Conservation (phyloP, 1,140 invertebrate genomes). For the Heliconius himera region DNA sequence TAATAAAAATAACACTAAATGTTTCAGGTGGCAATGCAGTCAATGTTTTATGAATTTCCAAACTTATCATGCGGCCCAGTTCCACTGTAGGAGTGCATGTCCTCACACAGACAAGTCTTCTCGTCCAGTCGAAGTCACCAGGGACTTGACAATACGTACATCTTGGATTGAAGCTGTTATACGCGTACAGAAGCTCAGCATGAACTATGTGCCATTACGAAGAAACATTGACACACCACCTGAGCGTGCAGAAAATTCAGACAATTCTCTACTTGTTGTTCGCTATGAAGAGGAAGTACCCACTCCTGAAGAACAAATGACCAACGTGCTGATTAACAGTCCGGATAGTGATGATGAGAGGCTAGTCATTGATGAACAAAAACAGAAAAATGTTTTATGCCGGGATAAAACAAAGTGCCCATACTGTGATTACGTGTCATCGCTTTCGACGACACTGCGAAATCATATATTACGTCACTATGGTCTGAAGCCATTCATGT, state of each 20-base stretch:
- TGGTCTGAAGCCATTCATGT: slow-evolving; percentile 52
- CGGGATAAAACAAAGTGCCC: slow-evolving; percentile 37
- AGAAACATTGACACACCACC: neutral
- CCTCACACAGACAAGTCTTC: slow-evolving; percentile 42
- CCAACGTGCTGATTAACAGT: slow-evolving; percentile 7
- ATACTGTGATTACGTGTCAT: slow-evolving; percentile 45
- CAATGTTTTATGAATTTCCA: slow-evolving; percentile 54
- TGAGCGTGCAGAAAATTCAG: slow-evolving; percentile 29
- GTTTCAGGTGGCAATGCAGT: slow-evolving; percentile 65
- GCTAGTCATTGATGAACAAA: slow-evolving; percentile 55
- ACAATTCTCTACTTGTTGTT: slow-evolving; percentile 66
- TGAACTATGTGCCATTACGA: slow-evolving; percentile 35
- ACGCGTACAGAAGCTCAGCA: slow-evolving; percentile 48
- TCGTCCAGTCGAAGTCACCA: slow-evolving; percentile 54
- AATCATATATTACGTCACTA: slow-evolving; percentile 58
- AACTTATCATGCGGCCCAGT: slow-evolving; percentile 69
- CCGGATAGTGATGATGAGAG: slow-evolving; percentile 57
- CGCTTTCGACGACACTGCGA: slow-evolving; percentile 23
- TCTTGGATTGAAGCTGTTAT: slow-evolving; percentile 60
- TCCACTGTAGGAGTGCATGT: slow-evolving; percentile 56
- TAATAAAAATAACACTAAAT: neutral
- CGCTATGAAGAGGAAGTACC: slow-evolving; percentile 61
- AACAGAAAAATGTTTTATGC: neutral
- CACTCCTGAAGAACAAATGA: slow-evolving; percentile 47
- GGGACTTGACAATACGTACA: slow-evolving; percentile 48